Evolutionary conservation across 2,888 invertebrate genomes (phyloP).

Genomic region (Folsomia manolachei): DNA sequence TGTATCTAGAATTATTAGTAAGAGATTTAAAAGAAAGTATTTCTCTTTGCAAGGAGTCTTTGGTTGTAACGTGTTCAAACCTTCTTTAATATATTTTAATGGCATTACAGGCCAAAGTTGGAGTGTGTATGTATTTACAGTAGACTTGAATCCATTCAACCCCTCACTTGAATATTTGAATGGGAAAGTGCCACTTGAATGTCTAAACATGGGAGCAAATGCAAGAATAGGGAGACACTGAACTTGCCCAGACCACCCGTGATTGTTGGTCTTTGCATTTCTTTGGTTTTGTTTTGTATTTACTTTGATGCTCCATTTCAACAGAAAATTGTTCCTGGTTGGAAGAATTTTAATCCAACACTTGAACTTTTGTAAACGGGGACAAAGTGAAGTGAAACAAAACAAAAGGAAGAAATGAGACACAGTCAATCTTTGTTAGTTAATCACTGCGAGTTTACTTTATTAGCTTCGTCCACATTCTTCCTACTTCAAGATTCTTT

Average conservation of each 20-base stretch:
- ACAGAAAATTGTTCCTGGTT: neutral
- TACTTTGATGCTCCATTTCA: conserved; percentile 1
- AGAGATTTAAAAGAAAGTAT: neutral
- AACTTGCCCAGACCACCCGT: neutral
- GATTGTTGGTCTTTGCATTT: neutral
- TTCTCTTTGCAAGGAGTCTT: neutral
- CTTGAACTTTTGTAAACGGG: conserved; percentile 13
- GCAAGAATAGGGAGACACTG: neutral
- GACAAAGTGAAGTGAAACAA: conserved; percentile 1
- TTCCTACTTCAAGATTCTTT: neutral
- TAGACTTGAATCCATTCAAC: neutral
- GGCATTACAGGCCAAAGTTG: neutral
- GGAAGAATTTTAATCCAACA: neutral
- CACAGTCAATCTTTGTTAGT: conserved; percentile 26
- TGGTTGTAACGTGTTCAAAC: no score
- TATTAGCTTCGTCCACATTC: conserved; percentile 13
- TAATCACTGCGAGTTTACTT: conserved; percentile 22
- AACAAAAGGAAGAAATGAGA: conserved; percentile 16
- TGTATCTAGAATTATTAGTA: neutral
- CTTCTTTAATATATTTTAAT: conserved; percentile 5
- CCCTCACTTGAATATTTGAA: conserved; percentile 5
- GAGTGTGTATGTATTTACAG: conserved; percentile 6
- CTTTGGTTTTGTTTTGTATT: neutral
- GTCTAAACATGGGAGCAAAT: neutral
- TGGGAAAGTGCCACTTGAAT: conserved; percentile 2